These are phyloP conservation scores for Dryoscopus gambensis DNA, from an alignment of 2,113 vertebrate genomes.

Conservation along the genomic window DNA sequence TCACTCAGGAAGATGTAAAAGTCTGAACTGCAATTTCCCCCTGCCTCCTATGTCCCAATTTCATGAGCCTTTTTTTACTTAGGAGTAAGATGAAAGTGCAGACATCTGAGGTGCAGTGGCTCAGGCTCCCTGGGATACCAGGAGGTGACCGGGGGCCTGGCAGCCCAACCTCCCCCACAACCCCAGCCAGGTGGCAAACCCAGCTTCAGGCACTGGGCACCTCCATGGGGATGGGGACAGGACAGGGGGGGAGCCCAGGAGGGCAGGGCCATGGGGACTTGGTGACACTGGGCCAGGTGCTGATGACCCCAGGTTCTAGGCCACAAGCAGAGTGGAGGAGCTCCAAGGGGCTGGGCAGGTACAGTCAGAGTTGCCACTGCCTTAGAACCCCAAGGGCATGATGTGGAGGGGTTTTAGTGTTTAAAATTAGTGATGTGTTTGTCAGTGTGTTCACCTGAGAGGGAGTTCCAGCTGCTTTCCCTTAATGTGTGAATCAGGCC, in stretches of 20 bases:
- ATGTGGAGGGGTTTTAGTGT: neutral
- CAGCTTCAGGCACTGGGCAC: no score
- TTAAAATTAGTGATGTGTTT: neutral
- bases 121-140: neutral
- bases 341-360: neutral
- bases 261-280: neutral
- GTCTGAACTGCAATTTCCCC: neutral
- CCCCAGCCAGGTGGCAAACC: neutral
- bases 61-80: neutral
- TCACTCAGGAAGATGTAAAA: neutral
- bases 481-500: neutral
- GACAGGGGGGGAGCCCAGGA: neutral
- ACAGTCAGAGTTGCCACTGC: neutral
- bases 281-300: neutral
- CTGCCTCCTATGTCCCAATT: neutral
- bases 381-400: rapidly evolving
- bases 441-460: neutral
- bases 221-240: neutral
- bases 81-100: neutral
- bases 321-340: neutral
- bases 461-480: neutral
- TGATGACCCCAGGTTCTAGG: neutral
- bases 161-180: neutral
- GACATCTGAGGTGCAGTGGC: neutral
- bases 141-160: neutral